Conservation (phyloP, 2,888 invertebrate species). For the Eumerus sabulonum region DNA sequence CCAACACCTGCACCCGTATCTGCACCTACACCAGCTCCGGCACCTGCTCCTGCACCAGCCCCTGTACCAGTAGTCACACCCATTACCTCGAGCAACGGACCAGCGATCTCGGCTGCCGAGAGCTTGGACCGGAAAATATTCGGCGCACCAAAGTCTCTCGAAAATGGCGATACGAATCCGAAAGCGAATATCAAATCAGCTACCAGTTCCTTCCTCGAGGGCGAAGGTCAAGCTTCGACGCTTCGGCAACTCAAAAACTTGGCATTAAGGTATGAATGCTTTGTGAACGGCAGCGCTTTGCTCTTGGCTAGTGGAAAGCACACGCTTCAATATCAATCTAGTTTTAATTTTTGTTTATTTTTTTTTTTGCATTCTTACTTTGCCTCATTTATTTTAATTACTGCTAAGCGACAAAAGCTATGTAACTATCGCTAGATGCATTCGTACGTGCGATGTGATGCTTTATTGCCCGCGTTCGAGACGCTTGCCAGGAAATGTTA, state of each 20-base stretch:
- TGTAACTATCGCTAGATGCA: conserved; percentile 8
- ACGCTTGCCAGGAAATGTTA: conserved; percentile 56
- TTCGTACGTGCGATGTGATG: background rate
- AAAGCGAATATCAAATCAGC: conserved; percentile 75
- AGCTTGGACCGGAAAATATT: conserved; percentile 73
- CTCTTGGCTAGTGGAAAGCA: background rate
- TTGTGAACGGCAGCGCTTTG: background rate
- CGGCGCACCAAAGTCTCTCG: conserved; percentile 71
- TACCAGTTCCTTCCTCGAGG: conserved; percentile 75
- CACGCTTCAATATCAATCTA: conserved; percentile 15
- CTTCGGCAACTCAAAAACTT: conserved; percentile 71
- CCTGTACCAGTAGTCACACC: conserved; percentile 67
- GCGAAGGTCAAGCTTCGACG: conserved; percentile 72
- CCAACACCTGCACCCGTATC: conserved; percentile 71
- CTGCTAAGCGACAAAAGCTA: conserved; percentile 18
- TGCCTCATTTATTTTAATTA: conserved; percentile 22
- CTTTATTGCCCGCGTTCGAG: conserved; percentile 44
- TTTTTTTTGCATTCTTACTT: conserved; percentile 3
- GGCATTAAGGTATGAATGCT: conserved; percentile 68
- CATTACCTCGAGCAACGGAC: conserved; percentile 52
- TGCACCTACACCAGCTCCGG: conserved; percentile 68
- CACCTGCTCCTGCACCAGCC: conserved; percentile 38
- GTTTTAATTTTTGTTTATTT: conserved; percentile 9
- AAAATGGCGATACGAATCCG: conserved; percentile 71
- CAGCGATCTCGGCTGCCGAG: conserved; percentile 57